Evolutionary conservation across 2,888 invertebrate species (phyloP).

Genomic region (Hoplodrina blanda): DNA sequence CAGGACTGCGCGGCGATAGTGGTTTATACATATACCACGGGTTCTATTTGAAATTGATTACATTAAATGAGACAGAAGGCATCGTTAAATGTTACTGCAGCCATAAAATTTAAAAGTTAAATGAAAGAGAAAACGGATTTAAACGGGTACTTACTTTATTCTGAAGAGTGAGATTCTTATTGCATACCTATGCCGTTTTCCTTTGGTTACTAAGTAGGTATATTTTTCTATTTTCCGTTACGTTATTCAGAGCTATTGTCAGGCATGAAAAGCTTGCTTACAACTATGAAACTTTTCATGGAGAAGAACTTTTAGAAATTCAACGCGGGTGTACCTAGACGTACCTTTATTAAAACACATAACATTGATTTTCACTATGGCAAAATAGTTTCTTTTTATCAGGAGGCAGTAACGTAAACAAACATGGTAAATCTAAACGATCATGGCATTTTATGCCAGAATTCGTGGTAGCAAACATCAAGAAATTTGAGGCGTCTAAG

Average conservation of each 20-base stretch:
- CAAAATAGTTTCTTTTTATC: not conserved
- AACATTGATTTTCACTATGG: not conserved
- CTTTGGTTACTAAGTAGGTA: conserved; percentile 13
- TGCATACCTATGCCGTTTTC: conserved; percentile 9
- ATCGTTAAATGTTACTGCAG: conserved; percentile 25
- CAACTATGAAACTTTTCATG: not conserved
- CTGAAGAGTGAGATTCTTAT: conserved; percentile 26
- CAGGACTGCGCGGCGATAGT: conserved; percentile 7
- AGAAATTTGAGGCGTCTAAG: conserved; percentile 37
- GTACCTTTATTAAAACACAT: not conserved
- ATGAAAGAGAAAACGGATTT: conserved; percentile 61
- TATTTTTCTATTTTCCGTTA: conserved; percentile 19
- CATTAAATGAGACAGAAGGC: conserved; percentile 25
- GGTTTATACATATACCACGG: conserved; percentile 39
- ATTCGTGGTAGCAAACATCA: conserved; percentile 26
- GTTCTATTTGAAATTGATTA: conserved; percentile 28
- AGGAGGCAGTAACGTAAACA: not conserved
- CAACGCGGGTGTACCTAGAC: not conserved
- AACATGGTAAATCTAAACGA: not conserved
- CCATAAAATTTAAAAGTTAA: conserved; percentile 55
- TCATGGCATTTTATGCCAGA: conserved; percentile 2
- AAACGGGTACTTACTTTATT: conserved; percentile 27
- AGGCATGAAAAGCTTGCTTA: not conserved
- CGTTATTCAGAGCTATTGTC: not conserved
- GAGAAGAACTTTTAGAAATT: not conserved